Evolutionary conservation across 1,140 invertebrate species (phyloP), one percentile per base, ranked within the genome.

Genomic region (Octopus sinensis): DNA sequence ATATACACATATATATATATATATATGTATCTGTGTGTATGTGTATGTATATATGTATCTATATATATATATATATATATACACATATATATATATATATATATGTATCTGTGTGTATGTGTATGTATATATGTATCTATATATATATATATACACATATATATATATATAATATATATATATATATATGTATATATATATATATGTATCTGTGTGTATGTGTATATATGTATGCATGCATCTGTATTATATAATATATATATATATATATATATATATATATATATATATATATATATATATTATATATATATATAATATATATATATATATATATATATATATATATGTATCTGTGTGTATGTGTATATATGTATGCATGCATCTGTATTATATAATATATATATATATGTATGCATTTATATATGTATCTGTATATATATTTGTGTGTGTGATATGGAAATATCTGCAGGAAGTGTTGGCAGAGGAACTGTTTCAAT

Each of bases 71-170:
- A 12, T 80, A 54, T 30, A 68, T 54, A 43, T 62, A 13, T 52
- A 17, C 17, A 17, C 17, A 17, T 62, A 17, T 62, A 62, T 62
- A 62, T 62, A 62, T 62, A 62, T 62, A 62, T 62, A 62, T 62
- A 62, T 62, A 62, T 62, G 17, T 62, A 17, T 62, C 6, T 6
- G 56, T 62, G 56, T 62, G 56, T 62, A 17, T 62, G 56, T 62
- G 56, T 62, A 17, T 62, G 17, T 62, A 62, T 62, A 62, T 80
- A 43, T 62, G 30, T 62, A 54, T 62, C 6, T 62, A 80, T 62
- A 80, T 62, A 80, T 80, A 80, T 54, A 62, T 80, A 80, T 80
- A 62, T 80, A 80, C 62, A 54, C 54, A 9, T 51, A 9, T 79
- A 79, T 9, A 79, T 9, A 53, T 30, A 9, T 53, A 51, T n/a